phyloP scores from a whole-genome alignment of 2,888 invertebrate species.

The Monoplex corrugatus region DNA sequence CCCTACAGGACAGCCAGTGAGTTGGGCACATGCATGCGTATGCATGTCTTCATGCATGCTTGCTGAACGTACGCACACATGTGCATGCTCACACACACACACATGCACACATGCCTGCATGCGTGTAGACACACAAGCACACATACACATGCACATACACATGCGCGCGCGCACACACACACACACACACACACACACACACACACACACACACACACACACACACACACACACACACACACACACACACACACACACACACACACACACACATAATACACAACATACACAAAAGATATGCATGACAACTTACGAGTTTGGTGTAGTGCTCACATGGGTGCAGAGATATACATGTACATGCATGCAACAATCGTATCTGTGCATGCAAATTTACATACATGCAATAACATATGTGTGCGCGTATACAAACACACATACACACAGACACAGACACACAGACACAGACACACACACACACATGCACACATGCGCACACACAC shows the following conservation, averaged over 20 bases:
- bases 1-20: conserved; percentile 79
- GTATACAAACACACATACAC: too few relatives aligned
- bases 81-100: background rate
- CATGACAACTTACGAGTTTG: too few relatives aligned
- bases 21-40: conserved; percentile 45
- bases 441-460: too few relatives aligned
- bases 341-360: too few relatives aligned
- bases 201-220: background rate
- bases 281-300: too few relatives aligned
- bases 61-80: background rate
- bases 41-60: background rate
- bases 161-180: background rate
- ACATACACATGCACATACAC: background rate
- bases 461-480: background rate
- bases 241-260: background rate
- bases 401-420: too few relatives aligned
- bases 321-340: too few relatives aligned
- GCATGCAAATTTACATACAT: too few relatives aligned
- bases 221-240: conserved; percentile 6
- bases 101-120: background rate
- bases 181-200: background rate
- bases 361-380: too few relatives aligned
- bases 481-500: background rate
- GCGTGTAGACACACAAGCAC: background rate
- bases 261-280: conserved; percentile 15